A percentile compares a stretch with the other conserved stretches of the same genome.
Evolutionary conservation across 2,797 vertebrate species (phyloP).

Genomic region (Lagorchestes hirsutus): DNA sequence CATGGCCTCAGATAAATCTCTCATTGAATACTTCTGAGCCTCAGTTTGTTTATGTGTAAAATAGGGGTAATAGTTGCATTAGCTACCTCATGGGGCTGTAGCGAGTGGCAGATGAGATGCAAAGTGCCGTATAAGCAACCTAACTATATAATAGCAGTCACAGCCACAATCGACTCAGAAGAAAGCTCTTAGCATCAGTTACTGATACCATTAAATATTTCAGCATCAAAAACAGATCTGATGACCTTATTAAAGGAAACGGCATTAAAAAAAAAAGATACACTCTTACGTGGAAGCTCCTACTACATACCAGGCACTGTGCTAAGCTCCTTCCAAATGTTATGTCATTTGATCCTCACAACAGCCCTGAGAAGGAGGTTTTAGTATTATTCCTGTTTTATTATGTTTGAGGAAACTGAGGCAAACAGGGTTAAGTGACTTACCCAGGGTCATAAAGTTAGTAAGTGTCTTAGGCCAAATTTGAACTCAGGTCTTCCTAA

Average conservation of each 20-base stretch:
- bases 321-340: neutral
- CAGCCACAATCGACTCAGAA: neutral
- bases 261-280: neutral
- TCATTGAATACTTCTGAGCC: neutral
- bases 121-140: neutral
- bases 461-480: neutral
- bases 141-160: neutral
- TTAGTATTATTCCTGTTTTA: neutral
- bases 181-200: neutral
- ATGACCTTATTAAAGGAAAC: neutral
- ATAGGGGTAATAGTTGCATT: neutral
- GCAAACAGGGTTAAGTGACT: neutral
- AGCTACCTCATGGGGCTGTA: neutral
- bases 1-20: neutral
- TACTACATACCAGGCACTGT: neutral
- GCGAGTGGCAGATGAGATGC: neutral
- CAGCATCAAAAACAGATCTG: neutral
- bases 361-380: neutral
- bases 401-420: neutral
- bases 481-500: neutral
- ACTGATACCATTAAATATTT: neutral
- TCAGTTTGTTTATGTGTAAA: neutral
- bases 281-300: neutral
- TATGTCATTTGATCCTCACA: neutral
- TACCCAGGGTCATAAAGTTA: neutral